Evolutionary conservation across 92 coral and sea anemone species (phyloP).

Genomic region (Hydrozoanthus gracilis): DNA sequence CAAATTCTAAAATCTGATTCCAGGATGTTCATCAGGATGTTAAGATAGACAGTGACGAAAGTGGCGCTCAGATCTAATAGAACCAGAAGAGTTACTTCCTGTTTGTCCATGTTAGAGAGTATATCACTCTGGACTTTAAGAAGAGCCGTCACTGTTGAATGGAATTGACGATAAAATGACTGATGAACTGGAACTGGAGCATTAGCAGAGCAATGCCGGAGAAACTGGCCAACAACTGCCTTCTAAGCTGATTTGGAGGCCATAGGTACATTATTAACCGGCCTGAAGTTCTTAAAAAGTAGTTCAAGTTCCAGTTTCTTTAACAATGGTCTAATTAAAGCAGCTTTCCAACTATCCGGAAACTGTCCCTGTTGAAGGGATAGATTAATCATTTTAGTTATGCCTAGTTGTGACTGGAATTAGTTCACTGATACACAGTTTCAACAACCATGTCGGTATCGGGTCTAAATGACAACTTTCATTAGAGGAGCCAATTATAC

Average conservation of each 20-base stretch:
- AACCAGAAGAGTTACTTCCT: slow-evolving; percentile 45
- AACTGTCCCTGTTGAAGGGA: slow-evolving; percentile 41
- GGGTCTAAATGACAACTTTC: slow-evolving; percentile 55
- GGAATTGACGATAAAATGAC: slow-evolving; percentile 41
- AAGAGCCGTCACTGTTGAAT: slow-evolving; percentile 52
- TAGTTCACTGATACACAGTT: slow-evolving; percentile 32
- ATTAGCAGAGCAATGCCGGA: slow-evolving; percentile 43
- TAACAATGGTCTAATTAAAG: slow-evolving; percentile 36
- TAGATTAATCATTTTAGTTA: slow-evolving; percentile 41
- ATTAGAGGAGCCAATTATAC: slow-evolving; percentile 28
- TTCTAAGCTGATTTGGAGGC: slow-evolving; percentile 45
- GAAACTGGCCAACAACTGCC: slow-evolving; percentile 36
- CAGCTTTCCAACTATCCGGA: slow-evolving; percentile 50
- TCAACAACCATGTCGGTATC: slow-evolving; percentile 51
- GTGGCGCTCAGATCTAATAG: slow-evolving; percentile 37
- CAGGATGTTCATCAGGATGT: slow-evolving; percentile 1
- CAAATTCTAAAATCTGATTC: slow-evolving; percentile 34
- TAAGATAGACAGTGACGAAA: slow-evolving; percentile 29
- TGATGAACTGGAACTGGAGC: slow-evolving; percentile 40
- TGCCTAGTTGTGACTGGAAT: slow-evolving; percentile 29
- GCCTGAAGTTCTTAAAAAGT: slow-evolving; percentile 42
- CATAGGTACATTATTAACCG: slow-evolving; percentile 43
- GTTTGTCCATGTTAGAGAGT: slow-evolving; percentile 49
- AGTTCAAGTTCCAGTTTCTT: slow-evolving; percentile 53
- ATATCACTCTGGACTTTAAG: slow-evolving; percentile 51